Evolutionary conservation across 2,797 vertebrate species (phyloP).

Genomic region (Pygocentrus nattereri): DNA sequence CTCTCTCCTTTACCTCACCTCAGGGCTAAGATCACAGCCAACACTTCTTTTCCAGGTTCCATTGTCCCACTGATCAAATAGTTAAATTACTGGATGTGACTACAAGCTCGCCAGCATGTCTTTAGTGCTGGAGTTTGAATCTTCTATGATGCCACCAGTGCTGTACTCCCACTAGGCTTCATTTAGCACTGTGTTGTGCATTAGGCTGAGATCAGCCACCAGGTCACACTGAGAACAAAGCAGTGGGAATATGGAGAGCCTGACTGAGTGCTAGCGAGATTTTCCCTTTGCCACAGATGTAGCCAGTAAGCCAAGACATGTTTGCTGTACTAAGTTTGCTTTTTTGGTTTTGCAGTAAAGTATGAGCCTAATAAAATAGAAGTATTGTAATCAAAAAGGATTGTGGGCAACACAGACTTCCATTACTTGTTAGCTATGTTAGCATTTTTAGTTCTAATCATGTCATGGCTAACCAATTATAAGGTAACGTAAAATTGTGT

Average conservation of each 20-base stretch:
- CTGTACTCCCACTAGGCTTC: slow-evolving; percentile 3
- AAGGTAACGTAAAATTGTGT: too few relatives aligned
- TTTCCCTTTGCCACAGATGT: neutral
- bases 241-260: slow-evolving; percentile 14
- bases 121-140: neutral
- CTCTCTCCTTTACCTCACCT: neutral
- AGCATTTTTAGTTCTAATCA: too few relatives aligned
- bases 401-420: too few relatives aligned
- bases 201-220: slow-evolving; percentile 8
- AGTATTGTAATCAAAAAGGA: too few relatives aligned
- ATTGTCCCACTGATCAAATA: neutral
- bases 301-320: neutral
- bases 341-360: too few relatives aligned
- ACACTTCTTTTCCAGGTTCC: neutral
- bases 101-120: neutral
- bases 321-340: neutral
- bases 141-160: neutral
- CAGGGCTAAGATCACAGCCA: neutral
- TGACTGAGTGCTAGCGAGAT: neutral
- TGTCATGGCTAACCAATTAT: too few relatives aligned
- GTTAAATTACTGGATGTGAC: neutral
- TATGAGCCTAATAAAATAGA: neutral
- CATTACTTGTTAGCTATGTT: too few relatives aligned
- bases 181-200: slow-evolving; percentile 28
- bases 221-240: slow-evolving; percentile 18